A percentile compares a stretch with the other conserved stretches of the same genome.
Conservation (phyloP, 30 jellyfish, hydroid and myxozoan genomes). For the Hydractinia symbiolongicarpus region DNA sequence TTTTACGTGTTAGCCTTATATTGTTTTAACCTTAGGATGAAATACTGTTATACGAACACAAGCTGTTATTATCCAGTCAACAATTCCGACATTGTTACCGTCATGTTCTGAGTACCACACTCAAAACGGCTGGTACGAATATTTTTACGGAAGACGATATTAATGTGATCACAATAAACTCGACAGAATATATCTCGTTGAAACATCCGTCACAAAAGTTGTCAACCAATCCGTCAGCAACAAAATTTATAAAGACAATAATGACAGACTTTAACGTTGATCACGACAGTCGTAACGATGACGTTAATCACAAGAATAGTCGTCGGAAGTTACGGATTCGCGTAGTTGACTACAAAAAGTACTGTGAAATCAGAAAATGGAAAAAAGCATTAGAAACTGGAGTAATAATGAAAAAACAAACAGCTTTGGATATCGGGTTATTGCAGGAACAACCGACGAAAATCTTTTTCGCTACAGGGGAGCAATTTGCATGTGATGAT, state of each 20-base stretch:
- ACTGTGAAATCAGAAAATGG: neutral
- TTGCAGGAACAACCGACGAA: neutral
- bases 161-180: neutral
- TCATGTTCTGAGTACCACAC: neutral
- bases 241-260: neutral
- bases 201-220: neutral
- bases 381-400: constrained; percentile 16
- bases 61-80: neutral
- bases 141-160: neutral
- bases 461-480: neutral
- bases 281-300: too few species aligned
- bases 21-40: neutral
- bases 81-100: neutral
- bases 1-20: too few species aligned
- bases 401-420: neutral
- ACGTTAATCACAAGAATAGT: too few species aligned
- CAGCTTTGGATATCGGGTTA: neutral
- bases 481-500: neutral
- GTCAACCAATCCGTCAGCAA: neutral
- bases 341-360: neutral
- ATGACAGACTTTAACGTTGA: too few species aligned
- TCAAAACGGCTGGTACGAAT: neutral
- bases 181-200: neutral
- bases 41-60: neutral
- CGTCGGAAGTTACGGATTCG: too few species aligned